Conservation (phyloP, 1,140 invertebrate genomes). For the Drosophila subobscura region DNA sequence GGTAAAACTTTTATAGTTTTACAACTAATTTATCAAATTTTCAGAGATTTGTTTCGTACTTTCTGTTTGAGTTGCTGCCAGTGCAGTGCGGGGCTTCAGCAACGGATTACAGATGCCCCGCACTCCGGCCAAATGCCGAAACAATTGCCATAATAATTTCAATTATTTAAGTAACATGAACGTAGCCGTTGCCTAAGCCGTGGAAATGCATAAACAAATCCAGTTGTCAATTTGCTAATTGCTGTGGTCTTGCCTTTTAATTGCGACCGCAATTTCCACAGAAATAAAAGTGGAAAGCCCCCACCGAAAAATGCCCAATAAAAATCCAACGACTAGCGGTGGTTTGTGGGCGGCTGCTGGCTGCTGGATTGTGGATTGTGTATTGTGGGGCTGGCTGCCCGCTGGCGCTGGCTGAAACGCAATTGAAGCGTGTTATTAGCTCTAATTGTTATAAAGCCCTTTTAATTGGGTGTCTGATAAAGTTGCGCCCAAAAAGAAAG, state of each 20-base stretch:
- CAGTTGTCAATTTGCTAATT: slow-evolving; percentile 80
- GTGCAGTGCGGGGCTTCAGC: slow-evolving; percentile 9
- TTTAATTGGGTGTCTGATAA: slow-evolving; percentile 82
- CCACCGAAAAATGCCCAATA: slow-evolving; percentile 21
- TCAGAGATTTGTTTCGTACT: slow-evolving; percentile 68
- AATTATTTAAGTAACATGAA: slow-evolving; percentile 67
- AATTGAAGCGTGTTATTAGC: slow-evolving; percentile 82
- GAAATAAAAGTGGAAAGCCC: slow-evolving; percentile 13
- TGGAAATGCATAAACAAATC: slow-evolving; percentile 72
- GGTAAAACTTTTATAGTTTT: slow-evolving; percentile 65
- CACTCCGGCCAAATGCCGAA: slow-evolving; percentile 37
- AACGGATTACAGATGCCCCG: slow-evolving; percentile 24
- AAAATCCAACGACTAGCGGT: slow-evolving; percentile 22
- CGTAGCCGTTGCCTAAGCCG: slow-evolving; percentile 24
- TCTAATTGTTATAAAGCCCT: slow-evolving; percentile 81
- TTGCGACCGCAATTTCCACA: slow-evolving; percentile 66
- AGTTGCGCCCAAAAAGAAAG: slow-evolving; percentile 63
- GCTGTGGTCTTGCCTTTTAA: slow-evolving; percentile 74
- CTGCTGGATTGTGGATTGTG: slow-evolving; percentile 4
- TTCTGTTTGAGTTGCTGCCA: slow-evolving; percentile 57
- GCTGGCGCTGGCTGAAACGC: slow-evolving; percentile 65
- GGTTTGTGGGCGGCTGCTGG: slow-evolving; percentile 2
- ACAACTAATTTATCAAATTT: slow-evolving; percentile 82
- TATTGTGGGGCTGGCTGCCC: slow-evolving; percentile 34
- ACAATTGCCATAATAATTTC: slow-evolving; percentile 65